Evolutionary conservation across 2,888 invertebrate species (phyloP), one percentile per base, ranked within the genome.

Genomic region (Druceiella hillmani): DNA sequence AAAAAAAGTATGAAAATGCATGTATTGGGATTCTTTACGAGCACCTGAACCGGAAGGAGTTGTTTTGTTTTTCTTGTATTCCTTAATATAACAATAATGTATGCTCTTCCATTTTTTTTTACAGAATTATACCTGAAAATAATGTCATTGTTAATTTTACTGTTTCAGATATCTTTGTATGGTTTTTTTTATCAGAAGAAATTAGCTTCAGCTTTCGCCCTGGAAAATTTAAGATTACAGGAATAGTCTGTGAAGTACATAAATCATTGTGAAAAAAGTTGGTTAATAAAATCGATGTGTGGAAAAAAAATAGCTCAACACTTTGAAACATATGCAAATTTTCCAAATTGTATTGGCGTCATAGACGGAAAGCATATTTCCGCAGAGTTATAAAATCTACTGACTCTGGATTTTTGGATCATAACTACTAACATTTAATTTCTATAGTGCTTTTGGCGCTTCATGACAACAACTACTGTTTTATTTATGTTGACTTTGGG

Each of bases 101-200:
- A 52, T 45, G 44, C 51, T 46, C 44, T 51, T 48, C 50, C 49
- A 51, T 43, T 53, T 52, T 45, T n/a, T 51, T 54, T 46, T 52
- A 43, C 32, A 50, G 40, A 41, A 26, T 25, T 40, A 33, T 39
- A 46, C 46, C 49, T 47, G 27, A 43, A 51, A 49, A 48, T 40
- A 26, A 46, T 39, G 36, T 39, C 38, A 34, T 26, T 17, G 9
- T 12, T 26, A 36, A 40, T 38, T 40, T 25, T 38, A 36, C 48
- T 51, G 44, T 48, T 50, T 48, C 47, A 50, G 50, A 45, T 50
- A 50, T 47, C 43, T 51, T 37, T 48, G 38, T 43, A 52, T 47
- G 26, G 52, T 49, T 37, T 49, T 48, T 46, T n/a, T 49, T 48
- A 37, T 50, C 49, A 45, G 47, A 36, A 41, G 49, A 49, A 43